phyloP scores from a whole-genome alignment of 1,140 invertebrate genomes.

The Micrasema minimum region DNA sequence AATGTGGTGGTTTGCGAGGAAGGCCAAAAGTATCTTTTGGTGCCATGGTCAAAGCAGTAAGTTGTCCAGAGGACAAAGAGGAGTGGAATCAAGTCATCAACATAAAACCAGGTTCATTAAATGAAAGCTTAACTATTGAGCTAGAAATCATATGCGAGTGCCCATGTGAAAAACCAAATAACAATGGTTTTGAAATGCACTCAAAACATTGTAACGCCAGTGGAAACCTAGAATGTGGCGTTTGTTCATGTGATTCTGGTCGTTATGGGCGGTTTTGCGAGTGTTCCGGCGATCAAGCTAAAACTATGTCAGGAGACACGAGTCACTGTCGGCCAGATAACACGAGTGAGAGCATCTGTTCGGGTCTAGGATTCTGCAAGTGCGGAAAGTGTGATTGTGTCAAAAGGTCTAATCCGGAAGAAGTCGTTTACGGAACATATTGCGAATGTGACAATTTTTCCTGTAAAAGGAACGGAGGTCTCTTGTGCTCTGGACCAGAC shows the following conservation, averaged over 20 bases:
- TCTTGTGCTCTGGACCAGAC: conserved; percentile 73
- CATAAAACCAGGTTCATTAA: conserved; percentile 81
- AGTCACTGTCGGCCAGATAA: conserved; percentile 72
- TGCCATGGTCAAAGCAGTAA: conserved; percentile 62
- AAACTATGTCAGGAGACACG: conserved; percentile 57
- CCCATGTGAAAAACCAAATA: conserved; percentile 71
- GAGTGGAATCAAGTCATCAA: conserved; percentile 75
- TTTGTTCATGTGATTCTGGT: conserved; percentile 74
- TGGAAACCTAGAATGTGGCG: conserved; percentile 76
- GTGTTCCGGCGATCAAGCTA: conserved; percentile 67
- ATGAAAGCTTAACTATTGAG: conserved; percentile 77
- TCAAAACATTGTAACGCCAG: conserved; percentile 62
- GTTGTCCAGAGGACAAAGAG: conserved; percentile 69
- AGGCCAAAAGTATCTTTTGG: conserved; percentile 66
- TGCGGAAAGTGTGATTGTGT: conserved; percentile 74
- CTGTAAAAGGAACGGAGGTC: conserved; percentile 70
- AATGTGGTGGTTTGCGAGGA: conserved; percentile 71
- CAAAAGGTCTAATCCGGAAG: conserved; percentile 61
- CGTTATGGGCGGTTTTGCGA: conserved; percentile 78
- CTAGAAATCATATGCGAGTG: conserved; percentile 81
- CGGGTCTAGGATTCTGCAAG: conserved; percentile 71
- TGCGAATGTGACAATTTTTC: conserved; percentile 83
- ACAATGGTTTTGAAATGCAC: conserved; percentile 61
- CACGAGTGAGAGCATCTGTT: conserved; percentile 70
- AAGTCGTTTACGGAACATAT: conserved; percentile 69